Percentiles rank a stretch among this genome's conserved stretches.
phyloP scores from a whole-genome alignment of 2,888 invertebrate genomes.

The Eumacrocentrus americanus region DNA sequence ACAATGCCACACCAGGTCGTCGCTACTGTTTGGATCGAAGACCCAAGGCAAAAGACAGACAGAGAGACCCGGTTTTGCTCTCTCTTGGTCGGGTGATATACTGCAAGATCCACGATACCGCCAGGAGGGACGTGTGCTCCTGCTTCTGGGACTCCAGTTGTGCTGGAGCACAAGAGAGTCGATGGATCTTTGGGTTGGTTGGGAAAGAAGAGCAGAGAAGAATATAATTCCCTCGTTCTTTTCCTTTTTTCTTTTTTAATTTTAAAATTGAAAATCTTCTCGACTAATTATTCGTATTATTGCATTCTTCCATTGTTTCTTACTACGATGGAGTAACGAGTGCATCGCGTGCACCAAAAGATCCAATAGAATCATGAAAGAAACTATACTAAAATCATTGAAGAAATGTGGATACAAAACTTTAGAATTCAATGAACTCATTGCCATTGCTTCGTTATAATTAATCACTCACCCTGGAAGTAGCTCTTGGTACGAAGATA shows the following conservation, averaged over 20 bases:
- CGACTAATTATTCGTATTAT: too few species aligned
- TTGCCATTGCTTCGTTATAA: neutral
- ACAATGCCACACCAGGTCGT: constrained; percentile 45
- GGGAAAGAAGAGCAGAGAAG: neutral
- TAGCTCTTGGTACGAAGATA: constrained; percentile 99
- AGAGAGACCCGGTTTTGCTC: constrained; percentile 25
- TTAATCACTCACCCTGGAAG: constrained; percentile 89
- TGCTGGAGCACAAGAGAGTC: neutral
- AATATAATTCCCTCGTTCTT: too few species aligned
- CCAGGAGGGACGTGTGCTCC: constrained; percentile 10
- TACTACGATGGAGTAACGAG: constrained; percentile 45
- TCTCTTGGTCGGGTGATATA: constrained; percentile 54
- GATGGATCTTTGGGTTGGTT: neutral
- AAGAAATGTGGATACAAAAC: constrained; percentile 11
- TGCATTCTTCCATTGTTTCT: too few species aligned
- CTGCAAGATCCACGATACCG: constrained; percentile 58
- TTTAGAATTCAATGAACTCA: too few species aligned
- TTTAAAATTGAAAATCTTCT: too few species aligned
- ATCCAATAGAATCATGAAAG: neutral
- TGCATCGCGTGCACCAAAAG: constrained; percentile 45
- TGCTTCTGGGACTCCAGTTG: constrained; percentile 3
- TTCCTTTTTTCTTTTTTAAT: too few species aligned
- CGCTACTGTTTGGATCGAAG: constrained; percentile 25
- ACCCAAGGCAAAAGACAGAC: neutral
- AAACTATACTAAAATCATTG: neutral